Percentiles rank a stretch among this genome's conserved stretches.
phyloP scores from a whole-genome alignment of 1,140 invertebrate species.

The Archivesica marissinica region DNA sequence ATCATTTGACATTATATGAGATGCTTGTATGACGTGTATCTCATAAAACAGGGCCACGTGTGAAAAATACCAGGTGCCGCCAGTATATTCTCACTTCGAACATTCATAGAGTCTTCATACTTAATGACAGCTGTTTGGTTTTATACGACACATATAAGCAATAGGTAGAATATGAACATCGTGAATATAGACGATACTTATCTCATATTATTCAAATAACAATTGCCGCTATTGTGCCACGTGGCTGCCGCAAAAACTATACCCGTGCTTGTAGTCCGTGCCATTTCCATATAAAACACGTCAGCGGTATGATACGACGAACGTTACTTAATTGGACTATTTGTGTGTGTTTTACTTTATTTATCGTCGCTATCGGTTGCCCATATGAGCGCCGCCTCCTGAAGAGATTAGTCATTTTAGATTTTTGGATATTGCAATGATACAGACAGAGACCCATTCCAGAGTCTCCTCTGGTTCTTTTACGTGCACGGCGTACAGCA shows the following conservation, averaged over 20 bases:
- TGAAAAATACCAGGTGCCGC: no score
- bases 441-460: no score
- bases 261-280: neutral
- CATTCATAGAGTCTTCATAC: conserved; percentile 20
- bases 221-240: neutral
- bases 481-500: no score
- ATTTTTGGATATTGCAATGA: no score
- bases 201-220: neutral
- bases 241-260: neutral
- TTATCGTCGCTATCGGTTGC: no score
- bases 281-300: conserved; percentile 5
- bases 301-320: no score
- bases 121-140: neutral
- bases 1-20: conserved; percentile 1
- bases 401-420: no score
- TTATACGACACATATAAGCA: neutral
- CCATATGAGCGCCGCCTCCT: no score
- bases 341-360: no score
- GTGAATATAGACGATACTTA: neutral
- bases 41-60: neutral
- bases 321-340: no score
- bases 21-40: neutral
- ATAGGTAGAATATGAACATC: neutral
- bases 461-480: no score
- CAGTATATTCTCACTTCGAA: no score